Base-by-base conservation (phyloP, 1,140 invertebrate genomes). In the Globodera ellingtonae region DNA sequence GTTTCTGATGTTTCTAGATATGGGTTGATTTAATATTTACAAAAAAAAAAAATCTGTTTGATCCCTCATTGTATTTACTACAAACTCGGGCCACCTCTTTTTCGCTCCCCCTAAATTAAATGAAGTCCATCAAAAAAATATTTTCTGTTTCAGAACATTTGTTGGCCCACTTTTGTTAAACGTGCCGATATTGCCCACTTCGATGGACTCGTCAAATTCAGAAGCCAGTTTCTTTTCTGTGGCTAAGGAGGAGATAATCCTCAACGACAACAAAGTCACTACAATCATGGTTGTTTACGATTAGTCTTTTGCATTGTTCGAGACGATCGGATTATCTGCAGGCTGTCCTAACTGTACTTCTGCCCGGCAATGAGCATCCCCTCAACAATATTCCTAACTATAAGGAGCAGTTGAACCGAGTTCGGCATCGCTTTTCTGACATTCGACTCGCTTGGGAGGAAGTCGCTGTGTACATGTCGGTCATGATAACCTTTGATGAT, bases 161-260 rank as follows among this genome's bases (percentile, higher is more conserved):
- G 35, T 35, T 35, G 35, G 35, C 0, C 35, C 35, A 35, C 35
- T 35, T 35, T 35, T 35, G 35, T 35, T 35, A 35, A 35, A n/a
- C n/a, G n/a, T n/a, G n/a, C 2, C 2, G 0, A 2, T 35, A 2
- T 2, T 2, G 0, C 2, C 35, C 2, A 35, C 0, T 35, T 35
- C 35, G 35, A 35, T 35, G 35, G 35, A 2, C 35, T 35, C 35
- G 2, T 2, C 35, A 2, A 35, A 0, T 35, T 35, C 35, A 35
- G 35, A 35, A 35, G 35, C 35, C 35, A 35, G 35, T 35, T 35
- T 35, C 35, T 59, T 59, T 13, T 6, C 13, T 59, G 56, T 6
- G 13, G 13, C 18, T 18, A 59, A 59, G 10, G 6, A 13, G 56
- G 56, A 59, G 10, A 59, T 18, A 18, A 10, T 59, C 18, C 18